phyloP scores from a whole-genome alignment of 2,888 invertebrate genomes.

The Eupithecia abbreviata region DNA sequence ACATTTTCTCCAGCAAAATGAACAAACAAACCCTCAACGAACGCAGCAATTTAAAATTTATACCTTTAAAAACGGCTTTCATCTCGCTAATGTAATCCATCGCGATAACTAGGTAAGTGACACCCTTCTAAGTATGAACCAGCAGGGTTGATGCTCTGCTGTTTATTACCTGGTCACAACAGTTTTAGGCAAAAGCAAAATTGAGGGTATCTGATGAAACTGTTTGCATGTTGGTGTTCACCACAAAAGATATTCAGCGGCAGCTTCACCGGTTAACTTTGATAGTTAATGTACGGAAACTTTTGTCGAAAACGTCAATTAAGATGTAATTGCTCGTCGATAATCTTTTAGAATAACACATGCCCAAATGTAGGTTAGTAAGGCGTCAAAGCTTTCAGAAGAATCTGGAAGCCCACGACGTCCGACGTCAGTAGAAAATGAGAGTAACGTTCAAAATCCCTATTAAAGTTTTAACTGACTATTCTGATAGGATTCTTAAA shows the following conservation, averaged over 20 bases:
- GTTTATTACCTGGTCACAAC: neutral
- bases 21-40: conserved; percentile 46
- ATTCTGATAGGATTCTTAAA: neutral
- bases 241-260: neutral
- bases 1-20: conserved; percentile 8
- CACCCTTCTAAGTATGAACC: conserved; percentile 49
- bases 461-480: neutral
- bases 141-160: conserved; percentile 37
- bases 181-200: neutral
- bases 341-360: neutral
- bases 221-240: neutral
- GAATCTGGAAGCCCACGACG: neutral
- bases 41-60: conserved; percentile 74
- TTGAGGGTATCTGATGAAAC: neutral
- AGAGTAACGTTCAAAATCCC: neutral
- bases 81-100: conserved; percentile 70
- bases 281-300: neutral
- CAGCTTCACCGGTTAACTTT: neutral
- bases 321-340: neutral
- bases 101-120: conserved; percentile 65
- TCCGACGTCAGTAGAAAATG: neutral
- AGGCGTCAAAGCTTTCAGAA: neutral
- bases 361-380: neutral
- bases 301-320: neutral
- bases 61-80: conserved; percentile 73